Evolutionary conservation across 2,797 vertebrate species (phyloP).

Genomic region (Perodicticus potto): DNA sequence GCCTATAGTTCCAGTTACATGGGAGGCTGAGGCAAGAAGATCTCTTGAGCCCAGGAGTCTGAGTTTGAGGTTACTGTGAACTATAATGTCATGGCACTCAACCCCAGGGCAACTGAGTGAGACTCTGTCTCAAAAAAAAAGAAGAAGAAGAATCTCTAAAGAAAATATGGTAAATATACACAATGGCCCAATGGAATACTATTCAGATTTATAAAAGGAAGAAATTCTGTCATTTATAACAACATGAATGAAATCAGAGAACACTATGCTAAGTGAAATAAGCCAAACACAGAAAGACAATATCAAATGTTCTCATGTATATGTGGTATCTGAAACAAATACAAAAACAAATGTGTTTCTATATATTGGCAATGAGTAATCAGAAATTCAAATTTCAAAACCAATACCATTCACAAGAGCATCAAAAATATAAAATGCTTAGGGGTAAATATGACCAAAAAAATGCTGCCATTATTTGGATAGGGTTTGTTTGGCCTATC

Average conservation of each 20-base stretch:
- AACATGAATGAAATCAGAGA: not conserved
- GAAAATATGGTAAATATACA: not conserved
- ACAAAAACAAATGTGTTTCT: not conserved
- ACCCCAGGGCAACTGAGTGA: too few species aligned
- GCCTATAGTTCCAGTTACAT: too few species aligned
- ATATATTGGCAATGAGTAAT: not conserved
- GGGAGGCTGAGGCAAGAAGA: too few species aligned
- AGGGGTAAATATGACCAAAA: not conserved
- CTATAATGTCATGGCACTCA: too few species aligned
- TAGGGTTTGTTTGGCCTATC: too few species aligned
- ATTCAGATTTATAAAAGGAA: not conserved
- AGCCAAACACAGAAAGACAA: not conserved
- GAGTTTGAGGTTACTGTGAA: too few species aligned
- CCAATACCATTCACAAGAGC: not conserved
- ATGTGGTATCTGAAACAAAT: not conserved
- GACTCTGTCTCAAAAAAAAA: too few species aligned
- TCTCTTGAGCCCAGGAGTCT: too few species aligned
- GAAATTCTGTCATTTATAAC: not conserved
- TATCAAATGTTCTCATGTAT: not conserved
- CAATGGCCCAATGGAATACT: not conserved
- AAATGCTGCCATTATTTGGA: not conserved
- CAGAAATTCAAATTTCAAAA: not conserved
- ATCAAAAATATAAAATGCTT: not conserved
- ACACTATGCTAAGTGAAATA: not conserved
- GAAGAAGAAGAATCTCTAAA: too few species aligned